These are phyloP conservation scores for Bursaphelenchus okinawaensis DNA, from an alignment of 2,888 invertebrate species.

Conservation along the genomic window DNA sequence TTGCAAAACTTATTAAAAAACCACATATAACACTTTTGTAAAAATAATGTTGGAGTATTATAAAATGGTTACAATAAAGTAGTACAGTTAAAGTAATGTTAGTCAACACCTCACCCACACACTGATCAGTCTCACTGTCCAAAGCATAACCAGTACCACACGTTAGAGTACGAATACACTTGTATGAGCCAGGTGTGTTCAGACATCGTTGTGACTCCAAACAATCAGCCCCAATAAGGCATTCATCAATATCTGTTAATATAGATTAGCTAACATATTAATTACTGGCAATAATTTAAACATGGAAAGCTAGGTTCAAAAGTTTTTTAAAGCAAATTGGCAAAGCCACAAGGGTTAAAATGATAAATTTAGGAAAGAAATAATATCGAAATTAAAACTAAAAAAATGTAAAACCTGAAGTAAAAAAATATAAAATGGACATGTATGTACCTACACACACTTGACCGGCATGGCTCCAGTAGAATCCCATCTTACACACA, in stretches of 20 bases:
- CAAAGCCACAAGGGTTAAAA: not conserved
- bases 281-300: not conserved
- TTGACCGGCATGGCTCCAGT: slow-evolving; percentile 31
- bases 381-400: not conserved
- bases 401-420: not conserved
- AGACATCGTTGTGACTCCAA: slow-evolving; percentile 54
- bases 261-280: slow-evolving; percentile 6
- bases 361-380: not conserved
- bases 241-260: slow-evolving; percentile 54
- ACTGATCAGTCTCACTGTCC: slow-evolving; percentile 77
- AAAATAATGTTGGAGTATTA: too few species aligned
- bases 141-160: slow-evolving; percentile 93
- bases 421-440: not conserved
- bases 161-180: slow-evolving; percentile 74
- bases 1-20: too few species aligned
- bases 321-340: too few species aligned
- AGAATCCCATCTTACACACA: slow-evolving; percentile 65
- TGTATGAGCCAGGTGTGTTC: slow-evolving; percentile 66
- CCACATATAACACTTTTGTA: too few species aligned
- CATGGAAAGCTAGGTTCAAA: too few species aligned
- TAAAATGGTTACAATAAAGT: not conserved
- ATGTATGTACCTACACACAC: slow-evolving; percentile 36
- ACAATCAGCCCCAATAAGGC: slow-evolving; percentile 45
- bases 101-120: slow-evolving; percentile 70
- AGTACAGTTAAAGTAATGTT: too few species aligned